phyloP scores from a whole-genome alignment of 2,888 invertebrate genomes.

The Hirudinaria manillensis region DNA sequence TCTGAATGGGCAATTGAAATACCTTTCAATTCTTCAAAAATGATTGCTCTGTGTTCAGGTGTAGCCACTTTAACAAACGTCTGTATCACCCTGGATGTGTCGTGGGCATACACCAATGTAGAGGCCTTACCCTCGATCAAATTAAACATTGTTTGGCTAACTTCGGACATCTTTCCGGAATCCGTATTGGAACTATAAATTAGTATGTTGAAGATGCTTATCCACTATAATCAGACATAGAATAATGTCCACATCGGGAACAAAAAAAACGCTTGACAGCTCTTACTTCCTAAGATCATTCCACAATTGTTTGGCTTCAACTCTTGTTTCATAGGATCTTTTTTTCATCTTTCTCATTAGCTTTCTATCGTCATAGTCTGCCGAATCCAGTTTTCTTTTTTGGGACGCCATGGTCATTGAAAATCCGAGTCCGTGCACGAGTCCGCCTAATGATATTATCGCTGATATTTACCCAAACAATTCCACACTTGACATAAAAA shows the following conservation, averaged over 20 bases:
- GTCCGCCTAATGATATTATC: too few relatives aligned
- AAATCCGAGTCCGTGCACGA: too few relatives aligned
- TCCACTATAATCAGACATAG: not conserved
- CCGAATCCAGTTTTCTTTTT: constrained; percentile 35
- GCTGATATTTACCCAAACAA: too few relatives aligned
- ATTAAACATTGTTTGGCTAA: constrained; percentile 47
- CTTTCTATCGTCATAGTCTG: constrained; percentile 38
- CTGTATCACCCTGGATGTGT: constrained; percentile 81
- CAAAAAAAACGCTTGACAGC: too few relatives aligned
- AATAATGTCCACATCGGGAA: not conserved
- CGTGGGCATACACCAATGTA: constrained; percentile 73
- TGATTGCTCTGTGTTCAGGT: constrained; percentile 63
- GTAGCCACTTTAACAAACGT: constrained; percentile 70
- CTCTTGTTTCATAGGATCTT: constrained; percentile 36
- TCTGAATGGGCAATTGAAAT: too few relatives aligned
- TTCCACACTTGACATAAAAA: too few relatives aligned
- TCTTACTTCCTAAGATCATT: constrained; percentile 39
- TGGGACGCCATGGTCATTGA: not conserved
- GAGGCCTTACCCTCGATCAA: constrained; percentile 54
- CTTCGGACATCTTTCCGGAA: constrained; percentile 47
- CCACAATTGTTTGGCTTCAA: constrained; percentile 37
- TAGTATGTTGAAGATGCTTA: not conserved
- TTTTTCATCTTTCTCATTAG: constrained; percentile 34
- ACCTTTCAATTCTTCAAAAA: constrained; percentile 70
- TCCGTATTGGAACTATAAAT: constrained; percentile 35